Base-by-base conservation (phyloP, 2,888 invertebrate species). In the Trachelus tabidus region DNA sequence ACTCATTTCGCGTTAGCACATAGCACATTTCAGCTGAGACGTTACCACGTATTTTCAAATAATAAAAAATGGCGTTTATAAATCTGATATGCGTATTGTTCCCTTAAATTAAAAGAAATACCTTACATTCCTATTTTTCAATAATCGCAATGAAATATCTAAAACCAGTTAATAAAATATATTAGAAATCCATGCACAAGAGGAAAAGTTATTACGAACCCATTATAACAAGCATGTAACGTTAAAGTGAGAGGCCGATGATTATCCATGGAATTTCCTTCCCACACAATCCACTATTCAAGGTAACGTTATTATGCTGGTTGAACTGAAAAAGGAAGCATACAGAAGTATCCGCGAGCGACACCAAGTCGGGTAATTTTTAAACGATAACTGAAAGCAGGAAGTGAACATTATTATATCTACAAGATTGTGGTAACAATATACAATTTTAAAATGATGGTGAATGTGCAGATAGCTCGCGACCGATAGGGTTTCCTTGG, bases 21-120 rank as follows among this genome's bases (percentile, higher is more conserved):
- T 35, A 73, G 40, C n/a, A 73, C 73, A 56, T 73, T 76, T 35
- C 31, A 35, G 73, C 34, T 78, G 35, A 73, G 56, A 23, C 56
- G 56, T 56, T 56, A 56, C 9, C 56, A 77, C 74, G 78, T 81
- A 83, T 83, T 84, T 83, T 83, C 82, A 83, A 80, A 75, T 75
- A 83, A 84, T 81, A 83, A 80, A 78, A 40, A 73, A 79, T 68
- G 75, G 75, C 73, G 68, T 79, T 79, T 79, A 77, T 69, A 77
- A 73, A 76, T 74, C 74, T 30, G 23, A 34, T 15, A 33, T n/a
- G 23, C 35, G 74, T 71, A n/a, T 71, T 71, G 1, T 71, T 34
- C 4, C 30, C 30, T 71, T 71, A 6, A 23, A 9, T 9, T 34
- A 34, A 15, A 56, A 23, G 4, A 23, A 23, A 23, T 9, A 23